A percentile compares a stretch with the other conserved stretches of the same genome.
phyloP scores from a whole-genome alignment of 2,888 invertebrate genomes.

The Drosophila merina region DNA sequence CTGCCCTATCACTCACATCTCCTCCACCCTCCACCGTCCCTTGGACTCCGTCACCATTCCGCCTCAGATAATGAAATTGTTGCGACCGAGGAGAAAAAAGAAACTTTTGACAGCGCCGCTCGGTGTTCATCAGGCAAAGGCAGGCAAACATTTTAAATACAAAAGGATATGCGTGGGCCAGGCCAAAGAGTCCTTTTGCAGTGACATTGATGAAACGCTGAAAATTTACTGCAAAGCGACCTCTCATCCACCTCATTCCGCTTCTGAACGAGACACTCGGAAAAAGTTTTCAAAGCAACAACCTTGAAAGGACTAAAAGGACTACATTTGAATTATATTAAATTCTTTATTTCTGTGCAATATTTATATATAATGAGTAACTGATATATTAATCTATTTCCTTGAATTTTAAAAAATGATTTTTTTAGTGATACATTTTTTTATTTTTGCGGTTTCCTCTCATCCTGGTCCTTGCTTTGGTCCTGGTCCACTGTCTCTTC shows the following conservation, averaged over 20 bases:
- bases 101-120: constrained; percentile 38
- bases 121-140: constrained; percentile 64
- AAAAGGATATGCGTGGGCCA: constrained; percentile 80
- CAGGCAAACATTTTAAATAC: constrained; percentile 77
- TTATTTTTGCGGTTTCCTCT: constrained; percentile 59
- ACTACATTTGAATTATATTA: no score
- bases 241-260: constrained; percentile 17
- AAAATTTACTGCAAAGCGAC: constrained; percentile 66
- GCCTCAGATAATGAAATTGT: constrained; percentile 76
- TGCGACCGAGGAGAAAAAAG: constrained; percentile 46
- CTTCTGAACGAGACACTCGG: constrained; percentile 20
- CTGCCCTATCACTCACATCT: constrained; percentile 53
- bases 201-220: constrained; percentile 78
- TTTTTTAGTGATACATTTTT: constrained; percentile 22
- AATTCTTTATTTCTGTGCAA: background rate
- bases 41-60: constrained; percentile 20
- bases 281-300: background rate
- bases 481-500: constrained; percentile 29
- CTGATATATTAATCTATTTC: background rate
- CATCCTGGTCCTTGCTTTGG: constrained; percentile 27
- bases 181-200: constrained; percentile 56
- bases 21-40: constrained; percentile 13
- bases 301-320: background rate
- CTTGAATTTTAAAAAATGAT: background rate
- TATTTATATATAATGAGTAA: background rate